Evolutionary conservation across 2,113 vertebrate species (phyloP), one percentile per base, ranked within the genome.

Genomic region (Thinocorus orbignyianus): DNA sequence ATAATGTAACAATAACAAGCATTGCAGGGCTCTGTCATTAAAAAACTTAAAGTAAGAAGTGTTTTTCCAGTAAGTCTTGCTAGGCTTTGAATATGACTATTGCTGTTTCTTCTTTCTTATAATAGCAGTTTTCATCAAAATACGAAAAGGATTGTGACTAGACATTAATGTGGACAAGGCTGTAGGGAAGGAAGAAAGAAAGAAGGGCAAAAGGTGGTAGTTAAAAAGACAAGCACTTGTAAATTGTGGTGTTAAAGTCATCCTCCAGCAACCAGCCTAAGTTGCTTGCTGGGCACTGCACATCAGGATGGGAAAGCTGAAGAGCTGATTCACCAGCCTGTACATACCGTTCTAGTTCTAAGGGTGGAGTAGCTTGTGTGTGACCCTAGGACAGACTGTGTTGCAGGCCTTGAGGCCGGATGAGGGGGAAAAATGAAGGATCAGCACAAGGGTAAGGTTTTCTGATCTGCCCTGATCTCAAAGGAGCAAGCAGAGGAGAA

Each of bases 61-160:
- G 30, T 72, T 49, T 70, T 66, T 81, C 51, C 6, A 55, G 30
- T 48, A 46, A 51, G n/a, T 64, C n/a, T 51, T 39, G 11, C 55
- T 66, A 83, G 42, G 13, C 25, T 86, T 85, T 52, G 26, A 60
- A 48, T 86, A 61, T n/a, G 9, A 24, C 16, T 70, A 7, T n/a
- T 80, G 31, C 10, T 26, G 3, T 68, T 74, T 88, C 19, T 39
- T 80, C 30, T 48, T 95, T 79, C 78, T 83, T 58, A 12, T 9
- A 42, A 54, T 10, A 64, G n/a, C 23, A 35, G 7, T 51, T 83
- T 64, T 78, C 37, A 81, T 81, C 10, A 74, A 73, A 91, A 74
- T 39, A 70, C 1, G 2, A 23, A 55, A 73, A 81, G 5, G 35
- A 20, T 39, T 0, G 0, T 55, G 37, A 49, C 16, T 58, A 81